phyloP scores from a whole-genome alignment of 2,888 invertebrate genomes.

The Papilio gigon region DNA sequence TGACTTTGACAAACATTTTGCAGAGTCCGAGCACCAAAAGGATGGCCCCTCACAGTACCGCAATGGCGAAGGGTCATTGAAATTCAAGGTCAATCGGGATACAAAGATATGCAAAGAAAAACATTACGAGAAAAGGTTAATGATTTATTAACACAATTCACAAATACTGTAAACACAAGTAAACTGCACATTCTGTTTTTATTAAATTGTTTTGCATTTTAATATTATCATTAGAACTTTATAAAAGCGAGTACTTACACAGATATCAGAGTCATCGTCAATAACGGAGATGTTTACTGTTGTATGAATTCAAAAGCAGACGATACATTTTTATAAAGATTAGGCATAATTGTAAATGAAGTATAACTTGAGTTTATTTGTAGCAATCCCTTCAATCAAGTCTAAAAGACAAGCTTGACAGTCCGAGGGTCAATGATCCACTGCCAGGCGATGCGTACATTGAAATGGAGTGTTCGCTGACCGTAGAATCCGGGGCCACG shows the following conservation, averaged over 20 bases:
- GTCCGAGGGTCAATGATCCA: slow-evolving; percentile 44
- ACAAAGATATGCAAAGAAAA: slow-evolving; percentile 55
- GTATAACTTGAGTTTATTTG: not conserved
- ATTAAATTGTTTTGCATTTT: not conserved
- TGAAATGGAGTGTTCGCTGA: slow-evolving; percentile 64
- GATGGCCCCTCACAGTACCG: slow-evolving; percentile 67
- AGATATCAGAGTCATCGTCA: too few species aligned
- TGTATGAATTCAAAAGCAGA: not conserved
- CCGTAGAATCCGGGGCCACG: slow-evolving; percentile 55
- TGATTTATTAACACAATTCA: too few species aligned
- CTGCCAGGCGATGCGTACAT: slow-evolving; percentile 65
- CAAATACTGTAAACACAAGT: too few species aligned
- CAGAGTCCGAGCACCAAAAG: slow-evolving; percentile 64
- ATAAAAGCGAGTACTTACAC: too few species aligned
- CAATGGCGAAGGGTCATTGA: slow-evolving; percentile 72
- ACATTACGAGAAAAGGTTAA: slow-evolving; percentile 57
- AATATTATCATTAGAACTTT: not conserved
- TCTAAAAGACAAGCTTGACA: slow-evolving; percentile 43
- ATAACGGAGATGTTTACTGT: too few species aligned
- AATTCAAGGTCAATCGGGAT: slow-evolving; percentile 58
- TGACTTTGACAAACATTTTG: not conserved
- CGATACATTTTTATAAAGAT: not conserved
- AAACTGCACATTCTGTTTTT: too few species aligned
- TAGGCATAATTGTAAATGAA: slow-evolving; percentile 9
- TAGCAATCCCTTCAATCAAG: slow-evolving; percentile 11